Evolutionary conservation across 2,113 vertebrate genomes (phyloP), one percentile per base, ranked within the genome.

Genomic region (Trematocara zebra): DNA sequence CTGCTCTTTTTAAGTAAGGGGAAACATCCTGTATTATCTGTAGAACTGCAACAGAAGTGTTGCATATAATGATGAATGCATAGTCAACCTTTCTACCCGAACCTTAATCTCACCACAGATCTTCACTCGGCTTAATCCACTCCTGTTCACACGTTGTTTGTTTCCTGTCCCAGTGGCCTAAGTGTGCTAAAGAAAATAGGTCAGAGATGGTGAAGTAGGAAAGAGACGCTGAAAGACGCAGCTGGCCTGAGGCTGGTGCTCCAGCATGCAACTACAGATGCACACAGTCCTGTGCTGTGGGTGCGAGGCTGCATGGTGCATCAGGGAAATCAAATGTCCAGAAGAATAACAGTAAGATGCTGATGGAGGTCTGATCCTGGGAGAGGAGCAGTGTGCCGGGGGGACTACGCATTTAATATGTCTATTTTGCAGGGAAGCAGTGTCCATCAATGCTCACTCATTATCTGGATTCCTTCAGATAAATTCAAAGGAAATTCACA

Each of bases 281-380:
- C 54, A 40, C 53, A 54, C 78, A 31, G 53, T 51, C 26, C 10
- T 35, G 56, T 3, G 1, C 78, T 31, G 57, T 83, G 67, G 84
- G 78, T 76, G 82, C 7, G 79, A 86, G 20, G 56, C 67, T 82
- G 40, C 79, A 85, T 35, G 28, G 37, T 76, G 56, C 59, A 80
- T 91, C 31, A 49, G 80, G 82, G 83, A 89, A 94, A 87, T 91
- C 84, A 91, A 78, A 87, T n/a, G 26, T 85, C 88, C 79, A 82
- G 88, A 89, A 92, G 78, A 92, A 86, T 44, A 89, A 89, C 83
- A 83, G 79, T 78, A 81, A 85, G 86, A 72, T 54, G 52, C 49
- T 78, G 72, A 85, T 82, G 42, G 88, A 74, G 83, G 87, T 83
- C 79, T 88, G 80, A 88, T 85, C 61, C 76, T n/a, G 64, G 79